Evolutionary conservation across 2,113 vertebrate genomes (phyloP), one percentile per base, ranked within the genome.

Genomic region (Pomatorhinus ruficollis): DNA sequence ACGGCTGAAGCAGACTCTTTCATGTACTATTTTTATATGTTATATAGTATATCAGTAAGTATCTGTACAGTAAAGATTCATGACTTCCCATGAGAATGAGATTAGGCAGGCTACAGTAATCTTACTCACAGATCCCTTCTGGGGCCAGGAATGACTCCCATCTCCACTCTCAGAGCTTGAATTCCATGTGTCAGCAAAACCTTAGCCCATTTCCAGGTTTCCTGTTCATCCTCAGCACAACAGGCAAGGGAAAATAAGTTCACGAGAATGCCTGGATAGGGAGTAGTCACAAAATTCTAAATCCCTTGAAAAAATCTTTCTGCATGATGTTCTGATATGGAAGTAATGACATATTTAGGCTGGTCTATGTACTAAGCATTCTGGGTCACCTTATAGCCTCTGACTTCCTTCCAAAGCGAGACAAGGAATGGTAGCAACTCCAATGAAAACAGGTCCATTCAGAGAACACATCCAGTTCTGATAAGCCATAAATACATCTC

Each of bases 191-290:
- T 54, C 64, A 77, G 52, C 64, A 93, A 78, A 90, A 44, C 37
- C 49, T 94, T 42, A 77, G 31, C 52, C 47, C 27, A 9, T 45
- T 87, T 85, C 66, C 74, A 71, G 66, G 57, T 90, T 91, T 94
- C 50, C 59, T 75, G 23, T 42, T 75, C 81, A 60, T 50, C 31
- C 40, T 78, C 52, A 93, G 45, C 56, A 39, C 39, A 39, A 28
- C 14, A 70, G 50, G 45, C 37, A 91, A 92, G 50, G 15, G 23
- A 66, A 94, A 71, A 28, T 44, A 59, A 91, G 76, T 77, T 88
- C 27, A 42, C 23, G 28, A 80, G 33, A 91, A 74, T 37, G 12
- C 5, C 23, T 83, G 31, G 5, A 25, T 42, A 42, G 57, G 20
- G 27, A 83, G n/a, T 52, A 92, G 57, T 76, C 14, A 45, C 28